phyloP scores from a whole-genome alignment of 2,888 invertebrate genomes.

The Monoplex corrugatus region DNA sequence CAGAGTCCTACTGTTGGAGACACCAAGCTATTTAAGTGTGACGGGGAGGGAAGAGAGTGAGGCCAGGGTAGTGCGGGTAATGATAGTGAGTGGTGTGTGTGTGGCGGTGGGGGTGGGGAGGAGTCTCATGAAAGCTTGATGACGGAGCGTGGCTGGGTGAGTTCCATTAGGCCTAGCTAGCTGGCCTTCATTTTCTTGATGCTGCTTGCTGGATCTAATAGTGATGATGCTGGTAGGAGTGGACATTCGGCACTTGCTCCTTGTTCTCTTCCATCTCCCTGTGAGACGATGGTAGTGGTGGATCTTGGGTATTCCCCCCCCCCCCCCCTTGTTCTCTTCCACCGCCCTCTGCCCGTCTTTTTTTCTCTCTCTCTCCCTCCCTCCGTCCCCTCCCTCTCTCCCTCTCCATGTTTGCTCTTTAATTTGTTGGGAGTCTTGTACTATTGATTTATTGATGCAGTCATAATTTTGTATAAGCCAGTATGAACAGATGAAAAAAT shows the following conservation, averaged over 20 bases:
- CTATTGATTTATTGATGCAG: too few relatives aligned
- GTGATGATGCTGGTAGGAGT: neutral
- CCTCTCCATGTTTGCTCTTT: too few relatives aligned
- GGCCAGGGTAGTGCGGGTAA: neutral
- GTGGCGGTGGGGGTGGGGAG: neutral
- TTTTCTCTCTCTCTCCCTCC: neutral
- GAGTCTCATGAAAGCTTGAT: slow-evolving; percentile 17
- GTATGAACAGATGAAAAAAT: too few relatives aligned
- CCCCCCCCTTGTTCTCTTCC: neutral
- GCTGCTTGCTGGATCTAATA: neutral
- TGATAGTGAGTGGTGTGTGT: neutral
- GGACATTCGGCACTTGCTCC: neutral
- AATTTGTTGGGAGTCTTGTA: too few relatives aligned
- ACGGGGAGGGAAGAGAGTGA: neutral
- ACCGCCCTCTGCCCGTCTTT: neutral
- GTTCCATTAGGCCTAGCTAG: slow-evolving; percentile 26
- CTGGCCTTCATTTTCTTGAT: neutral
- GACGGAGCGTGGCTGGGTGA: neutral
- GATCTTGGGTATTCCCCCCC: too few relatives aligned
- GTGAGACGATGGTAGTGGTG: too few relatives aligned
- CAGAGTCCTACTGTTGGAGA: too few relatives aligned
- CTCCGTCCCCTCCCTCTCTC: neutral
- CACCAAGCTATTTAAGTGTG: too few relatives aligned
- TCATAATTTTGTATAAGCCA: too few relatives aligned
- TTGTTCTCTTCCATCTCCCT: neutral